A percentile compares a stretch with the other conserved stretches of the same genome.
Conservation (phyloP, 2,113 vertebrate species). For the rabbit (Oryctolagus cuniculus) region mOryCun1.1 NC_091433.1:175835501-175836000, state of each 20-base stretch:
- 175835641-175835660: constrained; percentile 90
- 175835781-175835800: background rate
- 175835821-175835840: background rate
- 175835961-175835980: constrained; percentile 89
- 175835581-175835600: constrained; percentile 64
- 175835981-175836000: constrained; percentile 89
- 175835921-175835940: constrained; percentile 86
- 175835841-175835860: background rate
- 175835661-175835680: constrained; percentile 87
- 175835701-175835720: constrained; percentile 89
- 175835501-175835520: constrained; percentile 81
- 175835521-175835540: constrained; percentile 43
- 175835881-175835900: constrained; percentile 92
- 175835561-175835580: background rate
- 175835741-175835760: constrained; percentile 84
- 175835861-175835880: constrained; percentile 89
- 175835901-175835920: constrained; percentile 90
- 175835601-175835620: constrained; percentile 85
- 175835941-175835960: constrained; percentile 89
- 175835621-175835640: constrained; percentile 85
- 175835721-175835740: constrained; percentile 87
- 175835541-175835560: constrained; percentile 60
- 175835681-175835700: constrained; percentile 93
- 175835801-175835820: background rate
- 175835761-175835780: constrained; percentile 83